Percentiles rank a stretch among this genome's conserved stretches.
Conservation (phyloP, 2,113 vertebrate genomes). For the Epinephelus fuscoguttatus region DNA sequence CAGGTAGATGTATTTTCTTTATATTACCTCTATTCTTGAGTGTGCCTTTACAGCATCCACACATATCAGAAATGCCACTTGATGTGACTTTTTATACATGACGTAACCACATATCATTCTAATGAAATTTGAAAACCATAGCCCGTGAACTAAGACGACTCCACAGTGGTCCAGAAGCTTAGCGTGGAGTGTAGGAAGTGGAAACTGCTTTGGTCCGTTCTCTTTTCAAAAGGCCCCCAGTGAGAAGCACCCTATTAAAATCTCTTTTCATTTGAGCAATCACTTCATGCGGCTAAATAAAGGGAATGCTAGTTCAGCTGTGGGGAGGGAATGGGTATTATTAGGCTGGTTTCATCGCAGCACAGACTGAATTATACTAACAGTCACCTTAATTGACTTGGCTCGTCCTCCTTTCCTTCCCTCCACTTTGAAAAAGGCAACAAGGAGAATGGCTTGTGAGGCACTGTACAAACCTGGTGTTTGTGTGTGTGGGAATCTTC, state of each 20-base stretch:
- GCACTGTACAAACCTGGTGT: conserved; percentile 3
- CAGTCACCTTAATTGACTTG: conserved; percentile 69
- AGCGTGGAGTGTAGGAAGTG: conserved; percentile 28
- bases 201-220: conserved; percentile 55
- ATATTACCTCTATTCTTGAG: neutral
- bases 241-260: conserved; percentile 72
- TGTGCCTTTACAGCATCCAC: neutral
- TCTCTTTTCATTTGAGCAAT: conserved; percentile 76
- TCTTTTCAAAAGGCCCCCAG: conserved; percentile 64
- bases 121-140: conserved; percentile 22
- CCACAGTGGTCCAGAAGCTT: conserved; percentile 20
- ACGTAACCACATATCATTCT: neutral
- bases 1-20: no score
- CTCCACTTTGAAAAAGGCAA: conserved; percentile 21
- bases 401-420: conserved; percentile 55
- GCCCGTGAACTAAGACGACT: conserved; percentile 33
- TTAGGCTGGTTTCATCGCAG: conserved; percentile 69
- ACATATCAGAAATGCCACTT: neutral
- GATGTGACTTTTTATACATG: neutral
- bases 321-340: conserved; percentile 63
- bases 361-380: conserved; percentile 65
- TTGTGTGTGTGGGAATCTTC: neutral
- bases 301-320: conserved; percentile 65
- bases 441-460: conserved; percentile 9
- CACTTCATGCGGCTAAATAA: conserved; percentile 73